Evolutionary conservation across 2,888 invertebrate species (phyloP).

Genomic region (Hirtodrosophila trivittata): DNA sequence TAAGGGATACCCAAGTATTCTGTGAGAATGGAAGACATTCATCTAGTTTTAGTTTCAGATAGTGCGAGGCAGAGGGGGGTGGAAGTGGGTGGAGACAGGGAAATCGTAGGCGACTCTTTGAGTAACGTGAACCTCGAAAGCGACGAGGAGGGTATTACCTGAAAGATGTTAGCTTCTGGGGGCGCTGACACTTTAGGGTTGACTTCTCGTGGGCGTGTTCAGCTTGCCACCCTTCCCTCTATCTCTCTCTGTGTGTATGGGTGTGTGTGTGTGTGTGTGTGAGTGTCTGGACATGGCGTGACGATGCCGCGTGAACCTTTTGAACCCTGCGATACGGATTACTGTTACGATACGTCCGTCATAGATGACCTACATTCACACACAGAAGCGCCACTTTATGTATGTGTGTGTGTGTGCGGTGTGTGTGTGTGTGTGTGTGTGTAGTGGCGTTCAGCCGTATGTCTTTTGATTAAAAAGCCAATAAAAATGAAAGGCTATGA

Average conservation of each 20-base stretch:
- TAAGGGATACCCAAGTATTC: no score
- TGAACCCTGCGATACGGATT: conserved; percentile 57
- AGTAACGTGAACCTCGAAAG: background rate
- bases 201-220: conserved; percentile 30
- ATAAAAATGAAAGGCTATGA: conserved; percentile 48
- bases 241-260: background rate
- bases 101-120: no score
- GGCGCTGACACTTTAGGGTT: conserved; percentile 10
- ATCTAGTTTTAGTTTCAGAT: no score
- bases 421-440: background rate
- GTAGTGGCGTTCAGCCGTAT: conserved; percentile 11
- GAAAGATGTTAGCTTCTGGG: conserved; percentile 4
- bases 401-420: background rate
- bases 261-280: conserved; percentile 15
- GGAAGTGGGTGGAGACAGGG: no score
- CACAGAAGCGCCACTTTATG: background rate
- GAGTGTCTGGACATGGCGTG: conserved; percentile 44
- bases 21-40: no score
- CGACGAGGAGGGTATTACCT: conserved; percentile 2
- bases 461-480: conserved; percentile 68
- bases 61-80: no score
- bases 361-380: conserved; percentile 64
- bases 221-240: conserved; percentile 1
- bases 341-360: conserved; percentile 60
- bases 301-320: conserved; percentile 57